Percentiles rank a stretch among this genome's conserved stretches.
Conservation (phyloP, 2,888 invertebrate species). For the Phytoseiulus persimilis region DNA sequence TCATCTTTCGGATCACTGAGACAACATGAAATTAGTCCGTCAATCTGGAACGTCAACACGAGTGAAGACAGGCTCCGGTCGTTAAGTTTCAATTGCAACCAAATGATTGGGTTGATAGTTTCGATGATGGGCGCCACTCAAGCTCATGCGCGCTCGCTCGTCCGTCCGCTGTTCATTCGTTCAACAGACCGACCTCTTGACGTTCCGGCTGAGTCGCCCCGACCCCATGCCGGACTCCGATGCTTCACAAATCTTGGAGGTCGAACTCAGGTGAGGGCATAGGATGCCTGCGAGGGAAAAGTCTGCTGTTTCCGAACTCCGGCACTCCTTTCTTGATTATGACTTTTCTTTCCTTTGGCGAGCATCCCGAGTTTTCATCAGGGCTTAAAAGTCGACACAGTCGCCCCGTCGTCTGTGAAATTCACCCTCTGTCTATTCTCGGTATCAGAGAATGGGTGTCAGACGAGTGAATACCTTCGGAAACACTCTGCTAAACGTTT, state of each 20-base stretch:
- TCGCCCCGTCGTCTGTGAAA: not conserved
- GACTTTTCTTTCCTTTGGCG: no score
- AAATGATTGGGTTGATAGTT: not conserved
- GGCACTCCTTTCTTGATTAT: no score
- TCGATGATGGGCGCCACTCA: not conserved
- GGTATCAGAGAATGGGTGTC: not conserved
- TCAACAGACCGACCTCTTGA: not conserved
- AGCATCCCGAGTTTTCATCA: no score
- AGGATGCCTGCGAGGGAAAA: no score
- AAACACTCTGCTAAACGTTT: not conserved
- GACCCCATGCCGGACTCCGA: no score
- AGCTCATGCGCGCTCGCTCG: not conserved
- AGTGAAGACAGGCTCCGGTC: not conserved
- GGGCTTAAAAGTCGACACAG: no score
- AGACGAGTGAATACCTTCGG: not conserved
- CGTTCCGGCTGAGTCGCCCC: not conserved
- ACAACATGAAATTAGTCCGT: not conserved
- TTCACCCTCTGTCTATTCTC: not conserved
- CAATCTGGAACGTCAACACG: not conserved
- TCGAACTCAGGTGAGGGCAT: no score
- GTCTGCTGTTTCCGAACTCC: no score
- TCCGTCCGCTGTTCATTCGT: not conserved
- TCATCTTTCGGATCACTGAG: not conserved
- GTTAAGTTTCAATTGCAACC: not conserved
- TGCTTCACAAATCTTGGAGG: no score